Evolutionary conservation across 1,140 invertebrate species (phyloP).

Genomic region (Nautilus pompilius): DNA sequence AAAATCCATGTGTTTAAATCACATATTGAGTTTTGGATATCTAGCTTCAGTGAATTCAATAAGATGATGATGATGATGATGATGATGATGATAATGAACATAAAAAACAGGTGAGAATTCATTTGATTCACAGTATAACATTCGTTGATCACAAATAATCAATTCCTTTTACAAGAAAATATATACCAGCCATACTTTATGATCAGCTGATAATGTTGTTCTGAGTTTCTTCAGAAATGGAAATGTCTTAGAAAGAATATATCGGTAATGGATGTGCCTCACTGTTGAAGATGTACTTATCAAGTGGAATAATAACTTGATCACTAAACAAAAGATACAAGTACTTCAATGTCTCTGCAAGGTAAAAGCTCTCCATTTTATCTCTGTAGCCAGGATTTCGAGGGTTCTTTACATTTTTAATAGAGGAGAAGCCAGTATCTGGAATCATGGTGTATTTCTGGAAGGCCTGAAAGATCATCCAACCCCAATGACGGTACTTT

Average conservation of each 20-base stretch:
- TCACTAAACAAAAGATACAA: slow-evolving; percentile 96
- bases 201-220: no score
- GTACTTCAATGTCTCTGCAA: slow-evolving; percentile 99
- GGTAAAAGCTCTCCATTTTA: slow-evolving; percentile 82
- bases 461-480: slow-evolving; percentile 79
- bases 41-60: no score
- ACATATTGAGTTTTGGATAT: no score
- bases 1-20: no score
- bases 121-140: no score
- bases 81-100: no score
- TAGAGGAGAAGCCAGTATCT: slow-evolving; percentile 82
- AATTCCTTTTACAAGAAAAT: no score
- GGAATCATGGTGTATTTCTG: slow-evolving; percentile 91
- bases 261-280: slow-evolving; percentile 96
- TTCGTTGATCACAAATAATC: no score
- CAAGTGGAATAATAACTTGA: slow-evolving; percentile 75
- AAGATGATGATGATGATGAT: no score
- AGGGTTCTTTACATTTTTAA: slow-evolving; percentile 85
- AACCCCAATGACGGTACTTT: slow-evolving; percentile 96
- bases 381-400: slow-evolving; percentile 63
- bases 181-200: no score
- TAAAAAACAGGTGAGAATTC: no score
- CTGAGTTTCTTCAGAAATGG: no score
- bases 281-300: slow-evolving; percentile 98
- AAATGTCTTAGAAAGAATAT: slow-evolving; percentile 42